Base-by-base conservation (phyloP, 2,888 invertebrate genomes). In the Crematogaster levior region DNA sequence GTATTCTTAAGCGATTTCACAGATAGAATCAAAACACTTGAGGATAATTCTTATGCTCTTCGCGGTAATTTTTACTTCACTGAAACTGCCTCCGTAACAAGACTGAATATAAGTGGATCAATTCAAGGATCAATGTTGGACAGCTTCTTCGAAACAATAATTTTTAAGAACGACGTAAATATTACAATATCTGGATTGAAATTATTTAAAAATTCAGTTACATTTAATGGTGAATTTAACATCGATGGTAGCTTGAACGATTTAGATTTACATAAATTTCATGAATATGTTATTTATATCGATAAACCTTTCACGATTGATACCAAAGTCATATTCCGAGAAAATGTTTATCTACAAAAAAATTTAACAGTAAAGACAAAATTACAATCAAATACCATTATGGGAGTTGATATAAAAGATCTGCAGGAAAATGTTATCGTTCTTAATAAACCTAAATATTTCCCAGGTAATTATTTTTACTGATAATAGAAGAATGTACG, bases 201-300 rank as follows among this genome's bases (percentile, higher is more conserved):
- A 80, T 70, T 82, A 30, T 93, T 93, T 61, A 68, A 86, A 9
- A 82, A 85, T 34, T 34, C 82, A 1, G 82, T 93, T 0, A 89
- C 66, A 9, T 91, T 93, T 27, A 51, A 86, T 0, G 70, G 72
- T 3, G 27, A 81, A 1, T 81, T 93, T 3, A 43, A 68, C 4
- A 82, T 93, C n/a, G 77, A 56, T 0, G 86, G 91, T 18, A 88
- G 60, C 30, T 85, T 91, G 40, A 92, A 93, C 60, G 86, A 89
- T 24, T 34, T 93, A 21, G 72, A 92, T 80, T 48, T 93, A 10
- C 74, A 86, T 61, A 63, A 51, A 30, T 93, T 93, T 85, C 86
- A 88, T 46, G 61, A 91, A 34, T 88, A 88, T 10, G 91, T 86
- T 12, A 81, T 93, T 21, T 86, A 88, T 9, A 85, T 91, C 4